Evolutionary conservation across 2,113 vertebrate species (phyloP), one percentile per base, ranked within the genome.

Genomic region (Carlito syrichta): DNA sequence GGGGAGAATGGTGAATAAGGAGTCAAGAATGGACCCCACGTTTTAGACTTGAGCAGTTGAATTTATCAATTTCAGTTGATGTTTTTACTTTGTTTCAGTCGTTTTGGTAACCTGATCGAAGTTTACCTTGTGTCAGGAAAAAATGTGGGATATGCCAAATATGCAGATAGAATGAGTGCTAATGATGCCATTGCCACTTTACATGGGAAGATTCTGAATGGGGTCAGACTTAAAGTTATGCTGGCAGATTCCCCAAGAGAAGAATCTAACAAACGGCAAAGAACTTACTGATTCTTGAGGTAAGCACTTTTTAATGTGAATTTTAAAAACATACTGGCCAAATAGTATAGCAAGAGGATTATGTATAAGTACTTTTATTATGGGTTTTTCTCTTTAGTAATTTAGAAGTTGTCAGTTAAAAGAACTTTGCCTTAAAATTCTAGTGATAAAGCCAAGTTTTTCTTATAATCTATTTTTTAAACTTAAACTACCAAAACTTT

Each of bases 201-300:
- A 17, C 99, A 99, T 76, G 99, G 99, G 2, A 99, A 99, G 91
- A 98, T 99, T 23, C 99, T 99, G 43, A 99, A 99, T 5, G 99
- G 99, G 0, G 99, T 99, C 25, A 99, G 99, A 97, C 98, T 99
- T 97, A 99, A 99, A 97, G 99, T 99, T 96, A 99, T 99, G 99
- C 76, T 99, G 96, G 99, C 99, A 11, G 99, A 99, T 96, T 99
- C 99, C 0, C 99, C 99, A 52, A 98, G 99, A 16, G 99, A 99
- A 96, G 99, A 99, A 73, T 99, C 99, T 3, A 99, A 99, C 95
- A 99, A 99, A 94, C 98, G 99, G 1, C 99, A 99, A 93, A 99
- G 99, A 56, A 99, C 99, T 60, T 99, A 99, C 97, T 99, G 98
- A 98, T 40, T 38, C 56, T 97, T 78, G 95, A 97, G 98, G 99